phyloP scores from a whole-genome alignment of 2,888 invertebrate genomes.

The Branchipolynoe longqiensis region DNA sequence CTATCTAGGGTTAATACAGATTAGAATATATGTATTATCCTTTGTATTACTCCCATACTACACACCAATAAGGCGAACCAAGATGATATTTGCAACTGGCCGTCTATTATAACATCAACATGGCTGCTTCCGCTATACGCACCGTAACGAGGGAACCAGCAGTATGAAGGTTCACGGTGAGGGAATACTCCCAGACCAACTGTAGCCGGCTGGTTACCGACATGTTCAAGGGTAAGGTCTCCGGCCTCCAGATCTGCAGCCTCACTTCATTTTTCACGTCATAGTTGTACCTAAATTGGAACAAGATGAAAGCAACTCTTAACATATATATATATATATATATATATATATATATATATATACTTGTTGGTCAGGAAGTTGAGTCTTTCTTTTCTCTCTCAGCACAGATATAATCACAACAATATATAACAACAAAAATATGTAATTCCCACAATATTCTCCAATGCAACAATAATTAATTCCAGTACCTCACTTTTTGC shows the following conservation, averaged over 20 bases:
- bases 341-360: not conserved
- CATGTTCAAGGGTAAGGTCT: not conserved
- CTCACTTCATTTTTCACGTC: not conserved
- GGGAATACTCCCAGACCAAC: not conserved
- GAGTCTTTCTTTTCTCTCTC: not conserved
- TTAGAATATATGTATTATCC: not conserved
- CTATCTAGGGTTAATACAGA: not conserved
- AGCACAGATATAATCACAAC: too few relatives aligned
- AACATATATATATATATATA: not conserved
- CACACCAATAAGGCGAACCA: not conserved
- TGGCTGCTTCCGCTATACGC: not conserved
- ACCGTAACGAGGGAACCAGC: not conserved
- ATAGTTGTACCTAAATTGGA: not conserved
- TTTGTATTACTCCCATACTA: not conserved
- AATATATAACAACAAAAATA: too few relatives aligned
- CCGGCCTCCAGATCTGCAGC: constrained; percentile 9
- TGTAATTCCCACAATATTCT: too few relatives aligned
- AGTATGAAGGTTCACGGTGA: constrained; percentile 7
- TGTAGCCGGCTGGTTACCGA: not conserved
- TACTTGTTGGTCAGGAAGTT: not conserved
- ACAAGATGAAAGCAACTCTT: not conserved
- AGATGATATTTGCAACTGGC: not conserved
- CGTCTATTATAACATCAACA: not conserved
- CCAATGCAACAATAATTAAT: too few relatives aligned
- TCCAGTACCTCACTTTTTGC: too few relatives aligned